Evolutionary conservation across 1,140 invertebrate genomes (phyloP).

Genomic region (Ceratosolen solmsi): DNA sequence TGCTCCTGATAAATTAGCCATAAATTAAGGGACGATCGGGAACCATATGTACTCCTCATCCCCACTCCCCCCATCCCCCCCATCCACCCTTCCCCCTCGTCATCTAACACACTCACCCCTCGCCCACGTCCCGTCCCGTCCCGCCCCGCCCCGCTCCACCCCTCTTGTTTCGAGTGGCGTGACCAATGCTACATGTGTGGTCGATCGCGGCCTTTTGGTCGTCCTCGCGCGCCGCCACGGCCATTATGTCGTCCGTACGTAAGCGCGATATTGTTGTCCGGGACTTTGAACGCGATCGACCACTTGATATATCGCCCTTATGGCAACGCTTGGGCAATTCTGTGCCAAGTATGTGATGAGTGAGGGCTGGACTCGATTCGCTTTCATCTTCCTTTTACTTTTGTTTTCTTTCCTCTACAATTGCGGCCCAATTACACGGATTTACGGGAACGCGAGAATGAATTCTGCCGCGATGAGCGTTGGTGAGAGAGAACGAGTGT

Average conservation of each 20-base stretch:
- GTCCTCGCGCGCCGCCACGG: neutral
- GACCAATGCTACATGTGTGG: neutral
- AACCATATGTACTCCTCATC: neutral
- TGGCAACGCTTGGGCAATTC: neutral
- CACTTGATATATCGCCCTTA: neutral
- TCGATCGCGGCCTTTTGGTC: neutral
- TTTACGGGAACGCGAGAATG: no score
- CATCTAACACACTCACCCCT: no score
- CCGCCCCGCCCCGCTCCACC: no score
- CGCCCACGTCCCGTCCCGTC: neutral
- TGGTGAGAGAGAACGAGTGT: no score
- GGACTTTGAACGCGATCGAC: conserved; percentile 3
- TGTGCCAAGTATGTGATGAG: no score
- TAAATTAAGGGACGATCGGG: conserved; percentile 41
- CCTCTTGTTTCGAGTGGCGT: no score
- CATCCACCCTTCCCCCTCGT: no score
- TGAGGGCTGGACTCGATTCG: neutral
- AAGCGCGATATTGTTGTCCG: neutral
- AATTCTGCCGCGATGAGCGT: no score
- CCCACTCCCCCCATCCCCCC: neutral
- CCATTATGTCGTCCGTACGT: conserved; percentile 3
- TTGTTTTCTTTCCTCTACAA: no score
- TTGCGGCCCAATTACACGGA: no score
- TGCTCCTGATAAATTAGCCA: conserved; percentile 42
- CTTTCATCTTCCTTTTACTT: neutral